These are phyloP conservation scores for Larimichthys polyactis DNA, from an alignment of 2,113 vertebrate genomes.

Conservation along the genomic window DNA sequence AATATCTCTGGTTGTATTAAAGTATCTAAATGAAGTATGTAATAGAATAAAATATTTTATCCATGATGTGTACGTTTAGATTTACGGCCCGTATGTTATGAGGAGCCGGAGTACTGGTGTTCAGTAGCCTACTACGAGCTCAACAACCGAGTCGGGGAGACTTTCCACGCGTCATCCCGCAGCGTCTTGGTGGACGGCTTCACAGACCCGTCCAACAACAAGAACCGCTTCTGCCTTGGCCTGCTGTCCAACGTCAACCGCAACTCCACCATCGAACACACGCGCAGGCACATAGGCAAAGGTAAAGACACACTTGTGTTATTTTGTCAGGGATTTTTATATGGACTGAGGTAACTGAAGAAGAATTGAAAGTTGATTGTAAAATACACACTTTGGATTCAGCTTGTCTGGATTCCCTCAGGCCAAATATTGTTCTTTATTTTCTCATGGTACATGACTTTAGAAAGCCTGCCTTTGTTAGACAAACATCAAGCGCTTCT, in stretches of 20 bases:
- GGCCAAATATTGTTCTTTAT: slow-evolving; percentile 35
- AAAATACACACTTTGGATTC: background rate
- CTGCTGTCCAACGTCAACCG: slow-evolving; percentile 98
- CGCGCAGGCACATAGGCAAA: slow-evolving; percentile 97
- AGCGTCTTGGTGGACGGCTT: slow-evolving; percentile 97
- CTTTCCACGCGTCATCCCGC: slow-evolving; percentile 94
- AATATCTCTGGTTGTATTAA: background rate
- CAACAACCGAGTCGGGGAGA: slow-evolving; percentile 96
- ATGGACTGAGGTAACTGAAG: no score
- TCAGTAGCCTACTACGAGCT: slow-evolving; percentile 98
- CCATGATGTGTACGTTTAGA: slow-evolving; percentile 78
- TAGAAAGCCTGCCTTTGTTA: slow-evolving; percentile 21
- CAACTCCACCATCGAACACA: slow-evolving; percentile 98
- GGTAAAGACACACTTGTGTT: slow-evolving; percentile 77
- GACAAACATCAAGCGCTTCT: slow-evolving; percentile 42
- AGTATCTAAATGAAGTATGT: background rate
- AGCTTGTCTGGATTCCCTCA: background rate
- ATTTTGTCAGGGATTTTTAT: no score
- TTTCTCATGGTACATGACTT: slow-evolving; percentile 25
- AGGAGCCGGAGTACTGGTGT: slow-evolving; percentile 97
- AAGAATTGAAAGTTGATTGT: no score
- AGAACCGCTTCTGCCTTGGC: slow-evolving; percentile 97
- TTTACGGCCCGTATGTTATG: slow-evolving; percentile 96
- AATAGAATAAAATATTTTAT: background rate
- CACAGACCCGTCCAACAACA: slow-evolving; percentile 98